A percentile compares a stretch with the other conserved stretches of the same genome.
Conservation (phyloP, 2,888 invertebrate genomes). For the Patella caerulea region DNA sequence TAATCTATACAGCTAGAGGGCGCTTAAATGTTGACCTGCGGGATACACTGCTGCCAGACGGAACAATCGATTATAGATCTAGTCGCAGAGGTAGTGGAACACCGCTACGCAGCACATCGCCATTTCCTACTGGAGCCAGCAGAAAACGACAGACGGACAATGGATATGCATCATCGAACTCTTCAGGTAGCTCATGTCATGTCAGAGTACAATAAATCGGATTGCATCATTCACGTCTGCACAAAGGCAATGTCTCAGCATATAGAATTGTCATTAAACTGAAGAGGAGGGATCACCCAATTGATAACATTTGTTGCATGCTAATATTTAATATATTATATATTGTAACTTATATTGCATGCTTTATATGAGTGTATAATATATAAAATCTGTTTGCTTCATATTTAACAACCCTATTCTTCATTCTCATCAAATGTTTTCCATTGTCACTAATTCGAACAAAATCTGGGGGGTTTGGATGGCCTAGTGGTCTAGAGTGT, state of each 20-base stretch:
- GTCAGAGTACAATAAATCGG: no score
- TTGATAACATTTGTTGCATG: neutral
- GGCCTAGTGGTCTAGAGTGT: no score
- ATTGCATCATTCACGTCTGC: no score
- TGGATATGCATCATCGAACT: constrained; percentile 61
- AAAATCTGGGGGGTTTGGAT: no score
- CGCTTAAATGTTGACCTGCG: constrained; percentile 68
- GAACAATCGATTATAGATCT: constrained; percentile 28
- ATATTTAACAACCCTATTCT: no score
- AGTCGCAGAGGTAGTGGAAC: constrained; percentile 50
- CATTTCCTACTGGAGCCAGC: constrained; percentile 39
- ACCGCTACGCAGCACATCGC: constrained; percentile 44
- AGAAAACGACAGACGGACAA: constrained; percentile 49
- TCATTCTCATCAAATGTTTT: no score
- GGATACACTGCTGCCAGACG: constrained; percentile 54
- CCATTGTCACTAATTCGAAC: no score
- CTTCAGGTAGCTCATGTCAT: constrained; percentile 54
- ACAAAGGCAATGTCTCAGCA: no score
- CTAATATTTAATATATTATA: neutral
- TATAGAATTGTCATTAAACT: no score
- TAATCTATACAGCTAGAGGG: constrained; percentile 61
- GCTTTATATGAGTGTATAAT: neutral
- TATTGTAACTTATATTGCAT: neutral
- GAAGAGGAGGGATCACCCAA: no score
- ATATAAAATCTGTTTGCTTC: no score